Evolutionary conservation across 2,888 invertebrate species (phyloP), one percentile per base, ranked within the genome.

Genomic region (Amphipyra berbera): DNA sequence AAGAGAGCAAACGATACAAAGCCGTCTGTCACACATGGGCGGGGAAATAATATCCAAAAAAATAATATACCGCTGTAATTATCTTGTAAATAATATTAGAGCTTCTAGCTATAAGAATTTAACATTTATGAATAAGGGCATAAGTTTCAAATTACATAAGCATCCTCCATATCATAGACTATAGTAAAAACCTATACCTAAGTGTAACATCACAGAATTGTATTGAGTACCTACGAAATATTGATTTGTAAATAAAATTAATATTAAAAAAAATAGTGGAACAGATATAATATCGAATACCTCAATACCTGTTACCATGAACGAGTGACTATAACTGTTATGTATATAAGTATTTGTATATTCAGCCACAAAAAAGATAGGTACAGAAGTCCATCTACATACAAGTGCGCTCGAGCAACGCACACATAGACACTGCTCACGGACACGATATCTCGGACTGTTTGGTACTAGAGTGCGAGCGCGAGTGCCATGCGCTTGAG

Each of bases 231-330:
- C 47, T 67, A 54, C 30, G 21, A 65, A 63, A 66, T 72, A 78
- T 73, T 67, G 45, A 68, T 64, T 76, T 78, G 76, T 78, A 78
- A 76, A 78, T 78, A 76, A n/a, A 60, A 48, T 60, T 48, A 68
- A 60, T 54, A 56, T 44, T 67, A 68, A 68, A 44, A n/a, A 7
- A 7, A 1, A 49, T 62, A 68, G 79, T 80, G 79, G 79, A 80
- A 80, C 80, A 80, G 73, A 67, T 68, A 67, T 75, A 68, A 71
- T 76, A 73, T 63, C 68, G 72, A 79, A 73, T 81, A 81, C 80
- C 80, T 81, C 81, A 80, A 64, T 74, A 73, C 55, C 76, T 79
- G 80, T 81, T 81, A 81, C 80, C 80, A 81, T 66, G 60, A 62
- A 63, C 55, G 49, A 62, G 57, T 67, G 61, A 66, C 35, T 52